These are phyloP conservation scores for Sebastes trivittatus DNA, from an alignment of 2,797 vertebrate genomes.

Conservation along the genomic window DNA sequence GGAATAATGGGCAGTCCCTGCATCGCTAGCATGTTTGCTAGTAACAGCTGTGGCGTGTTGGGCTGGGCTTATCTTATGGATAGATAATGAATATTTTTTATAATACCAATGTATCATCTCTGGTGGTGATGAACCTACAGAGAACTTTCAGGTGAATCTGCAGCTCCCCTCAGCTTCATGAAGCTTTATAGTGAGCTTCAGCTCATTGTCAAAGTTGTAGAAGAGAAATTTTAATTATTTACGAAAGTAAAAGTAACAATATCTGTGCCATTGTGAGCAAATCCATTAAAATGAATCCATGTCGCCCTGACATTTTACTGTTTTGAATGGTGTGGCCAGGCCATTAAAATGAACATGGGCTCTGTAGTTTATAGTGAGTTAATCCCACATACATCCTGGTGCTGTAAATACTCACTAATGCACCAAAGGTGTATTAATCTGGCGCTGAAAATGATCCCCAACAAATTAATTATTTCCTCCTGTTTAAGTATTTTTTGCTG, in stretches of 20 bases:
- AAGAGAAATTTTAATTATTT: background rate
- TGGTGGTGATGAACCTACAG: background rate
- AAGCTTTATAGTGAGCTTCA: background rate
- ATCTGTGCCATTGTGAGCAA: background rate
- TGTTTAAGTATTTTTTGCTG: too few relatives aligned
- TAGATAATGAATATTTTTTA: background rate
- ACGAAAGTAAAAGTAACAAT: background rate
- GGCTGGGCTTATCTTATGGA: too few relatives aligned
- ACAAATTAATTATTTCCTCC: too few relatives aligned
- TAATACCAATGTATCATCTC: too few relatives aligned
- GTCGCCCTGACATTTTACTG: background rate
- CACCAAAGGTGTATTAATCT: too few relatives aligned
- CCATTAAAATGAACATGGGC: background rate
- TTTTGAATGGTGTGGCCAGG: background rate
- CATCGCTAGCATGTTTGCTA: too few relatives aligned
- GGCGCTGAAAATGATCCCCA: too few relatives aligned
- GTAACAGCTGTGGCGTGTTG: too few relatives aligned
- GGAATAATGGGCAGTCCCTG: too few relatives aligned
- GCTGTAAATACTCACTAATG: too few relatives aligned
- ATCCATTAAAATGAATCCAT: background rate
- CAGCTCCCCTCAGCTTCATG: background rate
- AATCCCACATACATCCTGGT: background rate
- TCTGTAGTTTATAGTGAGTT: background rate
- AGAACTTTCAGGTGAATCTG: background rate
- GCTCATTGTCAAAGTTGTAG: background rate